Evolutionary conservation across 2,888 invertebrate genomes (phyloP).

Genomic region (Metellina segmentata): DNA sequence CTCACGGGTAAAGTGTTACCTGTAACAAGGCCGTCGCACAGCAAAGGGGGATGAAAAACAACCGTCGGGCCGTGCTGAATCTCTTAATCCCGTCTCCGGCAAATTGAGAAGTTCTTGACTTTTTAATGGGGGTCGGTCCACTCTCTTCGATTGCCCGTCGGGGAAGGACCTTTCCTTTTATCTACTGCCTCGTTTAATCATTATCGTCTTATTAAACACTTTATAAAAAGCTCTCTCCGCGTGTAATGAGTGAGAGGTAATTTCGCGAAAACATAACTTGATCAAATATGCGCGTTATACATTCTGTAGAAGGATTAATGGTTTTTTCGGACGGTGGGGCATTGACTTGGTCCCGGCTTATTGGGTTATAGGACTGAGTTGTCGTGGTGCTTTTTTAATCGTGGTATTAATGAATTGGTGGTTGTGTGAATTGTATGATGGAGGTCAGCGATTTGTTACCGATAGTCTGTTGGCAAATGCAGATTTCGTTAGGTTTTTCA

Average conservation of each 20-base stretch:
- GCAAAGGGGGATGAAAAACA: no score
- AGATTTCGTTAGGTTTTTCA: no score
- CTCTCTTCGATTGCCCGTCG: background rate
- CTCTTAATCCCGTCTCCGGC: slow-evolving; percentile 4
- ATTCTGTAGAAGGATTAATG: background rate
- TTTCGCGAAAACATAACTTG: background rate
- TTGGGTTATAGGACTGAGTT: background rate
- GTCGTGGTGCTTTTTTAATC: no score
- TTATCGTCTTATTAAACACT: background rate
- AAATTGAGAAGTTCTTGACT: slow-evolving; percentile 33
- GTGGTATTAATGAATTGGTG: no score
- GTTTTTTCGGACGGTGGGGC: background rate
- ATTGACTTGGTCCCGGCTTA: background rate
- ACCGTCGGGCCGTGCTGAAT: no score
- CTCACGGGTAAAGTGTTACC: no score
- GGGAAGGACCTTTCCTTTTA: background rate
- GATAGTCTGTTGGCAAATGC: no score
- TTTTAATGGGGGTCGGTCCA: slow-evolving; percentile 32
- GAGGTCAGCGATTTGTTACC: no score
- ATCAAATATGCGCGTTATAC: background rate
- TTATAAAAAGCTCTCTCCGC: no score
- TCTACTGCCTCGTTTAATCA: background rate
- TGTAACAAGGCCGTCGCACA: no score
- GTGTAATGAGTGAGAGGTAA: background rate
- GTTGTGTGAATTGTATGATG: no score